Conservation (phyloP, 2,113 vertebrate species). For the Colistium nudipinnis region DNA sequence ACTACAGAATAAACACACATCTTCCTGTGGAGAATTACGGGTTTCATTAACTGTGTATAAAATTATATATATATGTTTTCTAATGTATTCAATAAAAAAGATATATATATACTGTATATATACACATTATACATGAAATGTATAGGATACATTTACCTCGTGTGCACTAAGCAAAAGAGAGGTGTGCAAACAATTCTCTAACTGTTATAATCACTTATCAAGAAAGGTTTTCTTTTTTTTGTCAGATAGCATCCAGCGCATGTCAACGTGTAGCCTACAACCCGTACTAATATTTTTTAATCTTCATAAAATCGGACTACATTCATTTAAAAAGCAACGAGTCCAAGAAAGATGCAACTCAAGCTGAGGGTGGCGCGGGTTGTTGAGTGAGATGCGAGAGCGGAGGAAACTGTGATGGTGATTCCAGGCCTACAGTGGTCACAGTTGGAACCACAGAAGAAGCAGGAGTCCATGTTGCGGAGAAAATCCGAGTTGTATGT, state of each 20-base stretch:
- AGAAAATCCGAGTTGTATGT: conserved; percentile 84
- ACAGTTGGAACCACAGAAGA: conserved; percentile 80
- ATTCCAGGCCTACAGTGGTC: conserved; percentile 64
- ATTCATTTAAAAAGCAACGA: conserved; percentile 5
- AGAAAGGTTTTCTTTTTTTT: background rate
- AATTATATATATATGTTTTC: conserved; percentile 5
- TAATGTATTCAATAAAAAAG: background rate
- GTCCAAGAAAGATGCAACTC: conserved; percentile 26
- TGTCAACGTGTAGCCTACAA: background rate
- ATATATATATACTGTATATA: no score
- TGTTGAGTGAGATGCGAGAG: background rate
- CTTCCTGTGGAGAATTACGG: background rate
- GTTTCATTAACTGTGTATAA: background rate
- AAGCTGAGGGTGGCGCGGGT: conserved; percentile 28
- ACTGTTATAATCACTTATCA: conserved; percentile 26
- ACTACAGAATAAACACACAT: background rate
- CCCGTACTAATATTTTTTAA: background rate
- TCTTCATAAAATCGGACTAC: background rate
- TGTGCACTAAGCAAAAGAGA: background rate
- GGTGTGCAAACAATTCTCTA: background rate
- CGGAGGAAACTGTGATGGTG: conserved; percentile 8
- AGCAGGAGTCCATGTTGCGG: conserved; percentile 72
- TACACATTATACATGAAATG: background rate
- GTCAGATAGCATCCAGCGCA: conserved; percentile 8
- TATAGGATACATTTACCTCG: background rate